phyloP scores from a whole-genome alignment of 2,888 invertebrate species.

The Rhogogaster chlorosoma region DNA sequence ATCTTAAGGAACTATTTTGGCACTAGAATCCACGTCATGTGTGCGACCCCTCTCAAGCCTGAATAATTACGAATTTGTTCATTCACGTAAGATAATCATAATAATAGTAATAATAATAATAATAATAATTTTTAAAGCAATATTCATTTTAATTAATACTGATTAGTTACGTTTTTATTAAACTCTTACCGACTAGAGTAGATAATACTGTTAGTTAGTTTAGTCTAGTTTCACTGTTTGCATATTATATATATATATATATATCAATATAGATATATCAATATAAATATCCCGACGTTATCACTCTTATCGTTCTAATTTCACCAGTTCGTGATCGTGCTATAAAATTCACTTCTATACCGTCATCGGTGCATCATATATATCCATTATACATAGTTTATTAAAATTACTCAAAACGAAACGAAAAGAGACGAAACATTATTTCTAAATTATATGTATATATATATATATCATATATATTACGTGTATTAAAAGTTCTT shows the following conservation, averaged over 20 bases:
- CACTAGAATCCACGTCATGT: slow-evolving; percentile 69
- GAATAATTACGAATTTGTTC: slow-evolving; percentile 4
- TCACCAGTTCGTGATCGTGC: slow-evolving; percentile 21
- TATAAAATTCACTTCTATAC: slow-evolving; percentile 58
- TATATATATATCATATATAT: too few species aligned
- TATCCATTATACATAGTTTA: not conserved
- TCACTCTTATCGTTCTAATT: slow-evolving; percentile 1
- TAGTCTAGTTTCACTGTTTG: slow-evolving; percentile 17
- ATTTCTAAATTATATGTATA: too few species aligned
- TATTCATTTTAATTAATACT: slow-evolving; percentile 29
- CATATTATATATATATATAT: not conserved
- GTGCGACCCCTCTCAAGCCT: slow-evolving; percentile 50
- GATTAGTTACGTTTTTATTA: slow-evolving; percentile 7
- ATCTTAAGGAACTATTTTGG: slow-evolving; percentile 72
- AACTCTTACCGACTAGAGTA: slow-evolving; percentile 5
- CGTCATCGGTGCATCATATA: slow-evolving; percentile 11
- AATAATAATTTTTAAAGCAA: not conserved
- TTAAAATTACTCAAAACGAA: not conserved
- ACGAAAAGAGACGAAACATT: too few species aligned
- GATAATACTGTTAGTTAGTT: slow-evolving; percentile 21
- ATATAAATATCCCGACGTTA: slow-evolving; percentile 9
- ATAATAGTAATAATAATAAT: too few species aligned
- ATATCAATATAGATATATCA: not conserved
- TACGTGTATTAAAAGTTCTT: not conserved
- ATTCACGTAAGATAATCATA: not conserved